Base-by-base conservation (phyloP, 2,888 invertebrate species). In the Drosophila antonietae region DNA sequence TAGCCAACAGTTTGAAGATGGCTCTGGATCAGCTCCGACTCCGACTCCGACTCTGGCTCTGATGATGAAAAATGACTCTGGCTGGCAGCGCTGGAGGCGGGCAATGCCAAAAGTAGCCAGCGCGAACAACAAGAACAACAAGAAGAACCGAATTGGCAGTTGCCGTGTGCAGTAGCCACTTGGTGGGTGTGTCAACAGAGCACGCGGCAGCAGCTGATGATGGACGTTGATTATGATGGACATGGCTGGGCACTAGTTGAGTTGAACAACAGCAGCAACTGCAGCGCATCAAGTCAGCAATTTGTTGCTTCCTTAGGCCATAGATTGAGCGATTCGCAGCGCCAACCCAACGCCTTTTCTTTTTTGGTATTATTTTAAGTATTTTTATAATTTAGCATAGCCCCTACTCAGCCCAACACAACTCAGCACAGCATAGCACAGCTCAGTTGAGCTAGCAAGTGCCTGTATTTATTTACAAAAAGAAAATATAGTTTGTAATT, bases 301-400 rank as follows among this genome's bases (percentile, higher is more conserved):
- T 80, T 82, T 78, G 67, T 71, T 78, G 72, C 78, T 72, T 78
- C 78, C 80, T 83, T 73, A 68, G 82, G 80, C 76, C 52, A 73
- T 62, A 74, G 84, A 85, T 85, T 85, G 89, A 85, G 89, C 84
- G 84, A 85, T 85, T 85, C 87, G 57, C 81, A 76, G 81, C 73
- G 80, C 79, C 68, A 70, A 68, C 83, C 84, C 87, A 89, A 83
- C 84, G 87, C 87, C 87, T 83, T 87, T 85, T 88, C 87, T 75
- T 84, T 85, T 84, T 85, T 75, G 81, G 84, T 85, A 87, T 85
- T 89, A 85, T 81, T 89, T 85, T 80, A 84, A 86, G 84, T 84
- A 85, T 89, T 73, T 79, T 83, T 73, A 84, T 87, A 87, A 83
- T 83, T 84, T 83, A 87, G 69, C 66, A 28, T 49, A 70, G 71